These are phyloP conservation scores for Hipparchia semele DNA, from an alignment of 2,888 invertebrate species.

Conservation along the genomic window DNA sequence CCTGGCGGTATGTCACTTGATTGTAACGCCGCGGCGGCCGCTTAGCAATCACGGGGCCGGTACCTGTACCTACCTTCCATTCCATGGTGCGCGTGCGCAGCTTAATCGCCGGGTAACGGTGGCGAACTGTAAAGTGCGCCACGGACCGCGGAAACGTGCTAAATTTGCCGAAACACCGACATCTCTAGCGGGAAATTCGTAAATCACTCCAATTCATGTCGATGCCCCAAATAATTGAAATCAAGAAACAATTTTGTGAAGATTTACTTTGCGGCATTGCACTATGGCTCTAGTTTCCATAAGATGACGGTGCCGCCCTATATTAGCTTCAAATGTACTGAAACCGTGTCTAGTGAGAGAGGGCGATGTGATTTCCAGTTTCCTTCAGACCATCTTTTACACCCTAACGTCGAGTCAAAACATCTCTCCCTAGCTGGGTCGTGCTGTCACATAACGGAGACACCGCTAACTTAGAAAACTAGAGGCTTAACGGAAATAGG, in stretches of 20 bases:
- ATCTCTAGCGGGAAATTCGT: conserved; percentile 76
- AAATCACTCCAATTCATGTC: conserved; percentile 68
- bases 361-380: too few relatives aligned
- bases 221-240: conserved; percentile 48
- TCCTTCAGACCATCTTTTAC: too few relatives aligned
- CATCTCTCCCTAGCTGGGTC: too few relatives aligned
- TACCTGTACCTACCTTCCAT: conserved; percentile 40
- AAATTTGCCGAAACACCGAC: conserved; percentile 81
- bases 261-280: neutral
- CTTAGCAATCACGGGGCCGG: conserved; percentile 45
- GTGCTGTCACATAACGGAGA: too few relatives aligned
- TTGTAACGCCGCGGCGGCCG: conserved; percentile 30
- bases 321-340: too few relatives aligned
- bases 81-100: conserved; percentile 66
- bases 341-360: too few relatives aligned
- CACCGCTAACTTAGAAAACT: too few relatives aligned
- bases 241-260: conserved; percentile 38
- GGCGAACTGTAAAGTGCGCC: conserved; percentile 80
- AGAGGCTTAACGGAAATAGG: too few relatives aligned
- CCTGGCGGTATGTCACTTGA: too few relatives aligned
- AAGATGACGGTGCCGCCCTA: too few relatives aligned
- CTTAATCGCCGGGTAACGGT: conserved; percentile 80
- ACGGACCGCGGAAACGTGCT: conserved; percentile 78
- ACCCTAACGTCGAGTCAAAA: neutral
- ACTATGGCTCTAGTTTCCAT: too few relatives aligned